A percentile compares a stretch with the other conserved stretches of the same genome.
These are phyloP conservation scores for Rhagoletis zephyria DNA, from an alignment of 1,140 invertebrate genomes.

Conservation along the genomic window DNA sequence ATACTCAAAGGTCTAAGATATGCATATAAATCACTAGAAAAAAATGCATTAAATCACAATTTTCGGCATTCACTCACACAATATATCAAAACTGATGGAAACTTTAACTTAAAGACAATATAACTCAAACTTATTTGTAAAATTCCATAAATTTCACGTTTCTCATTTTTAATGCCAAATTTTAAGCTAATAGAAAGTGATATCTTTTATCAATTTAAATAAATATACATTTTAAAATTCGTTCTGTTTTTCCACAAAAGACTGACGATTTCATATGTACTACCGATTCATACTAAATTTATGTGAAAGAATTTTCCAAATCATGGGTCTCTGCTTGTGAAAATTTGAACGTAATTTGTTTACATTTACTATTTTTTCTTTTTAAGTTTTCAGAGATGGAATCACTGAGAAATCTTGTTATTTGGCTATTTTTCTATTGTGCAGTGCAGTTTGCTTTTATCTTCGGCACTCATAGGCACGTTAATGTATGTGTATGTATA, in stretches of 20 bases:
- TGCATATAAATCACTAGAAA: slow-evolving; percentile 9
- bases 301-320: not conserved
- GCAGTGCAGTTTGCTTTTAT: not conserved
- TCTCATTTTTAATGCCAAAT: no score
- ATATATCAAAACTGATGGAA: not conserved
- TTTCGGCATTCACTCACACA: not conserved
- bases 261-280: not conserved
- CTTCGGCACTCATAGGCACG: not conserved
- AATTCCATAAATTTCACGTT: no score
- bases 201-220: not conserved
- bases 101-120: not conserved
- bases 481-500: not conserved
- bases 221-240: not conserved
- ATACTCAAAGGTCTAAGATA: not conserved
- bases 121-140: not conserved
- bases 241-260: not conserved
- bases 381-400: slow-evolving; percentile 31
- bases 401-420: slow-evolving; percentile 51
- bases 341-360: slow-evolving; percentile 55
- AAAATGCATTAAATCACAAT: not conserved
- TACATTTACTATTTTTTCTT: slow-evolving; percentile 51
- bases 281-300: slow-evolving; percentile 17
- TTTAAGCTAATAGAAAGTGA: not conserved
- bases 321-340: not conserved
- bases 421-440: slow-evolving; percentile 50